A percentile compares a stretch with the other conserved stretches of the same genome.
Conservation (phyloP, 2,888 invertebrate species). For the Phrixothrix hirtus region DNA sequence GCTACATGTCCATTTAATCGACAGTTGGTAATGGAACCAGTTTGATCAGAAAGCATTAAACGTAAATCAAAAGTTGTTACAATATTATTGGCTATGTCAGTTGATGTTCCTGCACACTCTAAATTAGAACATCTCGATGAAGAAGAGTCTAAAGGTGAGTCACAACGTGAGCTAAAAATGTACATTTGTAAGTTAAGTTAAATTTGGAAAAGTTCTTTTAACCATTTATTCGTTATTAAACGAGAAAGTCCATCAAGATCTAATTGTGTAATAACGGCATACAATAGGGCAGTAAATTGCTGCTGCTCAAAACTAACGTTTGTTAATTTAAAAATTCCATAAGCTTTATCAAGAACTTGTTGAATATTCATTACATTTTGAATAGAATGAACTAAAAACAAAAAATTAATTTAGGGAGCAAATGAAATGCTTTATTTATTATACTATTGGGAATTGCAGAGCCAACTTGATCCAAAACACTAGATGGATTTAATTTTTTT, state of each 20-base stretch:
- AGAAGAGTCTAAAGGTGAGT: conserved; percentile 29
- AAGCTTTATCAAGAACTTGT: conserved; percentile 59
- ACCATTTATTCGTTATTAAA: conserved; percentile 57
- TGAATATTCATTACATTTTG: conserved; percentile 64
- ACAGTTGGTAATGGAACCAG: conserved; percentile 65
- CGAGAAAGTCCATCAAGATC: conserved; percentile 66
- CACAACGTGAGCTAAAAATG: conserved; percentile 43
- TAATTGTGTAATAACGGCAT: conserved; percentile 69
- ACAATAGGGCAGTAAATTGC: conserved; percentile 72
- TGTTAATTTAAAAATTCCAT: conserved; percentile 49
- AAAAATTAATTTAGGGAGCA: conserved; percentile 2
- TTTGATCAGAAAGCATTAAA: conserved; percentile 69
- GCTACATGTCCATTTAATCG: conserved; percentile 63
- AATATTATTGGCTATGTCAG: conserved; percentile 46
- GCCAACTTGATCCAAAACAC: too few species aligned
- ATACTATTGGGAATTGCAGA: too few species aligned
- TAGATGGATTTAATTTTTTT: neutral
- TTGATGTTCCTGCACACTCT: conserved; percentile 7
- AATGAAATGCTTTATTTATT: too few species aligned
- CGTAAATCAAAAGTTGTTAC: conserved; percentile 62
- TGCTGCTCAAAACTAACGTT: conserved; percentile 54
- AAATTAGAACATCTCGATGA: conserved; percentile 10
- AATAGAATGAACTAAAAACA: conserved; percentile 58
- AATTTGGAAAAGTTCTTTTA: conserved; percentile 41
- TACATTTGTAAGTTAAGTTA: too few species aligned